Base-by-base conservation (phyloP, 1,140 invertebrate species). In the Drosophila busckii region DNA sequence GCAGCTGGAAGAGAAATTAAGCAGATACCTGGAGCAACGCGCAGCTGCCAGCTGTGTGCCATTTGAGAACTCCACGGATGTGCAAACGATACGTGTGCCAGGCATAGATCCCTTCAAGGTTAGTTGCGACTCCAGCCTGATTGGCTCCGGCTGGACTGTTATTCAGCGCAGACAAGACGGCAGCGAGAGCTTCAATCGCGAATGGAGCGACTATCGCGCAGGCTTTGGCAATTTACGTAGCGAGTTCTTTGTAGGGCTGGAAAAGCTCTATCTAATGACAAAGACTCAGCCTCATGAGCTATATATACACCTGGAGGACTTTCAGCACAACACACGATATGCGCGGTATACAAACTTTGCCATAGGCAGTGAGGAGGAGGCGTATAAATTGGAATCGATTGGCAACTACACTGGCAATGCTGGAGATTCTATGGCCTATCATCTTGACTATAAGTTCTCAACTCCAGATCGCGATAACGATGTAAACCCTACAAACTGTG, bases 271-370 rank as follows among this genome's bases (percentile, higher is more conserved):
- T 12, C 20, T 6, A 8, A 15, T 62, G 9, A 42, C 29, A 8
- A 8, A 0, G 0, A 3, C 2, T 0, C 15, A 6, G 12, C 16
- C 4, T 0, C 19, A 56, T 9, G 53, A 62, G 6, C 16, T 58
- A 0, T 34, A 34, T 7, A 58, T 62, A 17, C 2, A 17, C 1
- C 9, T 62, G 0, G 37, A 48, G 9, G 17, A 22, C 23, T 4
- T 23, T 1, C 3, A 5, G 4, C 16, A 19, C 8, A 17, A 8
- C 6, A 42, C 25, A n/a, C 19, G 17, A 0, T 23, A 15, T 17
- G 44, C 53, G 0, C 13, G 15, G 0, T 62, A 58, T 23, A n/a
- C 6, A 12, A 3, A 48, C 8, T 62, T 62, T 25, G 0, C 9
- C 5, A 41, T 62, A 4, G 10, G 9, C 0, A 2, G 5, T 5